phyloP scores from a whole-genome alignment of 2,888 invertebrate species.

The Monopis laevigella region DNA sequence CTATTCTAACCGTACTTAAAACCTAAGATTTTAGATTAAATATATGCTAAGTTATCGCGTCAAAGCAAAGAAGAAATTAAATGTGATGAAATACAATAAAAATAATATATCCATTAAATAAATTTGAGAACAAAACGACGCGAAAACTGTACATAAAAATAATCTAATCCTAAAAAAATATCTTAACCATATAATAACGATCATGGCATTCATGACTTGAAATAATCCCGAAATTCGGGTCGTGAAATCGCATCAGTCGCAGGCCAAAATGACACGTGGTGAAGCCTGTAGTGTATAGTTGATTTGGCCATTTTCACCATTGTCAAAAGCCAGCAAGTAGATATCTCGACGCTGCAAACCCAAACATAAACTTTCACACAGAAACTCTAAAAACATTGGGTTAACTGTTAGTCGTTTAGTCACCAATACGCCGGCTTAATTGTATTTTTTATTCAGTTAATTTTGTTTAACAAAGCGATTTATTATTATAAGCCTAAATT shows the following conservation, averaged over 20 bases:
- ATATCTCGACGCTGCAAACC: slow-evolving; percentile 68
- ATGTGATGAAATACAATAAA: background rate
- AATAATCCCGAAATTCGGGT: slow-evolving; percentile 24
- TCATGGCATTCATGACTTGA: slow-evolving; percentile 60
- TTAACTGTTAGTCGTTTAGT: background rate
- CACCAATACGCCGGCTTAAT: no score
- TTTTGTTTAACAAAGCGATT: no score
- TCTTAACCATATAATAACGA: slow-evolving; percentile 52
- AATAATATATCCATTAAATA: no score
- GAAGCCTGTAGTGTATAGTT: slow-evolving; percentile 55
- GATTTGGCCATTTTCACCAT: no score
- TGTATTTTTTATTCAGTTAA: no score
- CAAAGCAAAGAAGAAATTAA: background rate
- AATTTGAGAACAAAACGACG: no score
- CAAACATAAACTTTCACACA: slow-evolving; percentile 60
- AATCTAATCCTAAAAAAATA: slow-evolving; percentile 20
- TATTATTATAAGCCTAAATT: no score
- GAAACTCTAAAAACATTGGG: background rate
- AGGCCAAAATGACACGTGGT: slow-evolving; percentile 49
- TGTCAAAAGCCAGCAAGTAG: slow-evolving; percentile 69
- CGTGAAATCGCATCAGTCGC: slow-evolving; percentile 21
- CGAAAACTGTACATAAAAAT: no score
- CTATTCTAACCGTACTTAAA: slow-evolving; percentile 52
- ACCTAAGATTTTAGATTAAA: no score
- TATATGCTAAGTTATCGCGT: no score